Evolutionary conservation across 2,888 invertebrate species (phyloP).

Genomic region (Hololepta plana): DNA sequence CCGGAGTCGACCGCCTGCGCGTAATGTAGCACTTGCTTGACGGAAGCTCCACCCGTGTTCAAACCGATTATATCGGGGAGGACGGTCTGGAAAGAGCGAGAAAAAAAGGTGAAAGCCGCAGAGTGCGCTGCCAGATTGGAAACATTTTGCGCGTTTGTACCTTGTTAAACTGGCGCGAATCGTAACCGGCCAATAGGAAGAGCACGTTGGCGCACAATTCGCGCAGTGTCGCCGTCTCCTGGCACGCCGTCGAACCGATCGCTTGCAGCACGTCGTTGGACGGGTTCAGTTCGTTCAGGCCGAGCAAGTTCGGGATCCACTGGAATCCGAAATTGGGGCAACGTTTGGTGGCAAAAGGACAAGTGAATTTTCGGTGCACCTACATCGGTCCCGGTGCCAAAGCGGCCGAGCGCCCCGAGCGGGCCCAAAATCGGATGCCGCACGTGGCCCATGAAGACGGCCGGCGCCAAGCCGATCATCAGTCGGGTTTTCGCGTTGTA

Average conservation of each 20-base stretch:
- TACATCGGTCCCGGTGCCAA: too few relatives aligned
- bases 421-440: too few relatives aligned
- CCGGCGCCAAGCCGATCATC: conserved; percentile 46
- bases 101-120: too few relatives aligned
- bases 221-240: conserved; percentile 33
- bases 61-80: too few relatives aligned
- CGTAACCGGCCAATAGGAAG: conserved; percentile 44
- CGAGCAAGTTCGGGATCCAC: conserved; percentile 27
- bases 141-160: too few relatives aligned
- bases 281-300: conserved; percentile 44
- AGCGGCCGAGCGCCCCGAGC: too few relatives aligned
- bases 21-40: conserved; percentile 13
- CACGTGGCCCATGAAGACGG: conserved; percentile 42
- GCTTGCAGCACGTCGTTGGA: conserved; percentile 30
- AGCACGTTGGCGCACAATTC: conserved; percentile 45
- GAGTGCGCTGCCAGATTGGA: too few relatives aligned
- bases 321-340: too few relatives aligned
- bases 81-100: too few relatives aligned
- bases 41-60: conserved; percentile 12
- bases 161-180: conserved; percentile 33
- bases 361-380: too few relatives aligned
- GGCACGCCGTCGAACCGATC: conserved; percentile 34
- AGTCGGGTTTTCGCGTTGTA: conserved; percentile 45
- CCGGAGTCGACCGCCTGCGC: conserved; percentile 11
- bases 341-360: too few relatives aligned